Conservation (phyloP, 2,113 vertebrate species). For the Anolis sagrei region DNA sequence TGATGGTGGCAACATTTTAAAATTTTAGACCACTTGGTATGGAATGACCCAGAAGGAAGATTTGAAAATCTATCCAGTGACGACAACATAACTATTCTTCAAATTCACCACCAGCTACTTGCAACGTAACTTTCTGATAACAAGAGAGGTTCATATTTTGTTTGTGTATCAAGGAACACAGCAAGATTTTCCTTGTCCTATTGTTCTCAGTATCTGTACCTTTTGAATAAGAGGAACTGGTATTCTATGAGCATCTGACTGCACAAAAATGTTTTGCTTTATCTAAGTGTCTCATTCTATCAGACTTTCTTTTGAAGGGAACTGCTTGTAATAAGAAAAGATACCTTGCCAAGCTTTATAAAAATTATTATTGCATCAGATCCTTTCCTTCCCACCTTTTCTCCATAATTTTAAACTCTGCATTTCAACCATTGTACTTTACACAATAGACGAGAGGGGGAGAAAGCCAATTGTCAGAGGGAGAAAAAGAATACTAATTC, state of each 20-base stretch:
- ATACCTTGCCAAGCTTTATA: conserved; percentile 45
- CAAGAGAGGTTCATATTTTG: not conserved
- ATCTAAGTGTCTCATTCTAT: not conserved
- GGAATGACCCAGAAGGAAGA: not conserved
- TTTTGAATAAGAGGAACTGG: not conserved
- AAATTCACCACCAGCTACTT: not conserved
- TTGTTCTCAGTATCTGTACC: not conserved
- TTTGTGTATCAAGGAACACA: not conserved
- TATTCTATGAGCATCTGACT: not conserved
- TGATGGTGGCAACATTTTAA: too few relatives aligned
- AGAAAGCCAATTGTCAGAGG: conserved; percentile 11
- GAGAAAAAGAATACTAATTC: conserved; percentile 21
- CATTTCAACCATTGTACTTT: not conserved
- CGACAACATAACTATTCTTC: not conserved
- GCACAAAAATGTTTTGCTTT: not conserved
- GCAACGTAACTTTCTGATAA: not conserved
- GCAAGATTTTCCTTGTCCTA: not conserved
- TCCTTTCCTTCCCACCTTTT: not conserved
- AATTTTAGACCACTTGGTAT: too few relatives aligned
- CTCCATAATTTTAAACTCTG: conserved; percentile 55
- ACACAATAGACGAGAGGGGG: conserved; percentile 16
- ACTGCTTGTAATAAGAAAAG: conserved; percentile 45
- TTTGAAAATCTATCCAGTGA: not conserved
- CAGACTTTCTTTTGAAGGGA: not conserved
- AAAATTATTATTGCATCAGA: conserved; percentile 29